Evolutionary conservation across 1,140 invertebrate species (phyloP).

Genomic region (Papilio helenus): DNA sequence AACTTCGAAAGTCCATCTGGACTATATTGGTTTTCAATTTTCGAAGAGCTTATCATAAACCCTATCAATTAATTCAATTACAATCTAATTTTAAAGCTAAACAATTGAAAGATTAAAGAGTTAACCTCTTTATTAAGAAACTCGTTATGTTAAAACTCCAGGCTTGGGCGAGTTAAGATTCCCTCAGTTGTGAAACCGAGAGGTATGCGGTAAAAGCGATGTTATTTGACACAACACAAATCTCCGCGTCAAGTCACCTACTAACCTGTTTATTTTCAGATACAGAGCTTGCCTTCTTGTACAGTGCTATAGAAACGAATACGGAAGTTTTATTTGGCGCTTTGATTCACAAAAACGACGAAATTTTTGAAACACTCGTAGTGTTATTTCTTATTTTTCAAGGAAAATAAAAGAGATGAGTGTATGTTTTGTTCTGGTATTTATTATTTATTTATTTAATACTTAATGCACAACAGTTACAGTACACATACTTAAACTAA

Average conservation of each 20-base stretch:
- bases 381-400: not conserved
- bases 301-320: not conserved
- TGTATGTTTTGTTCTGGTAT: not conserved
- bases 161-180: not conserved
- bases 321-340: not conserved
- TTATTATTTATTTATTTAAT: too few species aligned
- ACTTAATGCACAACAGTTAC: too few species aligned
- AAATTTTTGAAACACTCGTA: not conserved
- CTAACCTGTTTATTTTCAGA: slow-evolving; percentile 18
- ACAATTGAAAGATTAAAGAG: not conserved
- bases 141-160: not conserved
- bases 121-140: not conserved
- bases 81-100: not conserved
- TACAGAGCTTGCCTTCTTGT: not conserved
- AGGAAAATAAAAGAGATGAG: not conserved
- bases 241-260: not conserved
- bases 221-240: not conserved
- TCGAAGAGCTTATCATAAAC: not conserved
- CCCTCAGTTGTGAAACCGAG: not conserved
- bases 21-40: too few species aligned
- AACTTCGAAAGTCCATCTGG: not conserved
- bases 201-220: not conserved
- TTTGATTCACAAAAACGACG: not conserved
- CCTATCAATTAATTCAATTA: not conserved
- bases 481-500: too few species aligned